phyloP scores from a whole-genome alignment of 1,140 invertebrate genomes.

The Mercenaria mercenaria region DNA sequence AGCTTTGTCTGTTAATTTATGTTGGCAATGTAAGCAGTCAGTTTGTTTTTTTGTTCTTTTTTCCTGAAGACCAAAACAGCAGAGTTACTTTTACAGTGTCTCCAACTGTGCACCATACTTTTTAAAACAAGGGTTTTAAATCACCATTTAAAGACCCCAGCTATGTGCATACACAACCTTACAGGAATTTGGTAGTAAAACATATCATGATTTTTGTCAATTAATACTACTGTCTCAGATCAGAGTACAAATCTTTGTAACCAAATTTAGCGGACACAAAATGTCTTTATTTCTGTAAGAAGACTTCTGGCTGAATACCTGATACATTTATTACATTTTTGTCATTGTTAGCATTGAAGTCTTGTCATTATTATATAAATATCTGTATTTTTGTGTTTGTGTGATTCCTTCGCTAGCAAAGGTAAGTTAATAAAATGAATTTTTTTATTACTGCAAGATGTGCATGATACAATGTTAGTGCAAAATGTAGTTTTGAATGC shows the following conservation, averaged over 20 bases:
- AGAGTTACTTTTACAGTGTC: too few relatives aligned
- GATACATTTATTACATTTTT: not conserved
- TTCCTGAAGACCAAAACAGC: too few relatives aligned
- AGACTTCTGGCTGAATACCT: not conserved
- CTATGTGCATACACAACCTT: not conserved
- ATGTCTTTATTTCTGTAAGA: not conserved
- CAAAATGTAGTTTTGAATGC: too few relatives aligned
- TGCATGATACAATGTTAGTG: too few relatives aligned
- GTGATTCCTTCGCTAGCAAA: not conserved
- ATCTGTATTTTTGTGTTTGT: not conserved
- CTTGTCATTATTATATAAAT: not conserved
- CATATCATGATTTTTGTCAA: not conserved
- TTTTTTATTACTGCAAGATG: not conserved
- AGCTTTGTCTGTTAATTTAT: too few relatives aligned
- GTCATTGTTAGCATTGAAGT: not conserved
- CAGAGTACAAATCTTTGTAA: not conserved
- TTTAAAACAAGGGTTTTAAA: not conserved
- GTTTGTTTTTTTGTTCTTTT: too few relatives aligned
- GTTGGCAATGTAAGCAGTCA: too few relatives aligned
- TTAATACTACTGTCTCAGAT: conserved; percentile 15
- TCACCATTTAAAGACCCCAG: not conserved
- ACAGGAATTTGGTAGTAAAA: conserved; percentile 18
- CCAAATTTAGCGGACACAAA: not conserved
- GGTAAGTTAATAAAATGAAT: not conserved
- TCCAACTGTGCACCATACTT: not conserved